Conservation (phyloP, 2,888 invertebrate genomes). For the Cryptocephalus moraei region DNA sequence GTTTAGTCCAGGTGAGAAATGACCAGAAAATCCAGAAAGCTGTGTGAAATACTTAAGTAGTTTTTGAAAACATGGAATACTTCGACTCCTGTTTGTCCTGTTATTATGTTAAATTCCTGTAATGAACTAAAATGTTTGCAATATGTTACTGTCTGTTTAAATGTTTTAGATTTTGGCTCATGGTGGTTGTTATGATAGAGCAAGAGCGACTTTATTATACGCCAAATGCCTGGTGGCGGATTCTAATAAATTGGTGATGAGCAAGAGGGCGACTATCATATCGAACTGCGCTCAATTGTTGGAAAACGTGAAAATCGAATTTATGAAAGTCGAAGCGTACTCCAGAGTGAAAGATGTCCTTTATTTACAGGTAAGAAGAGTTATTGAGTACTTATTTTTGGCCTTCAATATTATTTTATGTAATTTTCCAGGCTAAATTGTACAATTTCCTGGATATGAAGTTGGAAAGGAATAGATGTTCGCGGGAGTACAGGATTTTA, state of each 20-base stretch:
- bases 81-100: too few relatives aligned
- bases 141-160: too few relatives aligned
- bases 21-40: too few relatives aligned
- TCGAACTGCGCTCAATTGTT: slow-evolving; percentile 51
- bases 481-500: slow-evolving; percentile 68
- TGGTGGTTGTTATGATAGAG: slow-evolving; percentile 72
- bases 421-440: slow-evolving; percentile 50
- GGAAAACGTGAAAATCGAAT: slow-evolving; percentile 56
- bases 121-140: slow-evolving; percentile 3
- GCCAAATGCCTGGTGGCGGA: slow-evolving; percentile 69
- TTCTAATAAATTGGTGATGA: slow-evolving; percentile 38
- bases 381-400: not conserved
- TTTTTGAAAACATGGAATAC: too few relatives aligned
- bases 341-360: slow-evolving; percentile 64
- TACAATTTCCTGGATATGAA: slow-evolving; percentile 64
- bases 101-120: too few relatives aligned
- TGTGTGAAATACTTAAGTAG: too few relatives aligned
- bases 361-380: slow-evolving; percentile 50
- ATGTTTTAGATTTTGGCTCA: slow-evolving; percentile 68
- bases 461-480: slow-evolving; percentile 68
- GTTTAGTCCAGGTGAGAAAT: slow-evolving; percentile 32
- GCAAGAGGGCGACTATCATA: slow-evolving; percentile 43
- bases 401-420: not conserved
- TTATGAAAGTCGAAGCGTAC: slow-evolving; percentile 66
- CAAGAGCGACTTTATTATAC: slow-evolving; percentile 63